A percentile compares a stretch with the other conserved stretches of the same genome.
Evolutionary conservation across 1,140 invertebrate genomes (phyloP).

Genomic region (silkworm (Bombyx mori)): ASM3026992v2 NC_085112.1:9725501-9726000

Average conservation of each 20-base stretch:
- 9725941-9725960: conserved; percentile 74
- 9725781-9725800: conserved; percentile 76
- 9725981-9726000: conserved; percentile 76
- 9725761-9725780: conserved; percentile 82
- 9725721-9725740: conserved; percentile 8
- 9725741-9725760: conserved; percentile 20
- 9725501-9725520: conserved; percentile 83
- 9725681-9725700: no score
- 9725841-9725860: conserved; percentile 47
- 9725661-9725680: no score
- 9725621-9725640: no score
- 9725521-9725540: conserved; percentile 79
- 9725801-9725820: conserved; percentile 72
- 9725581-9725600: not conserved
- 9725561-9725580: conserved; percentile 61
- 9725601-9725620: no score
- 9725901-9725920: conserved; percentile 73
- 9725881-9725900: conserved; percentile 76
- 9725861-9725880: conserved; percentile 75
- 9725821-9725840: conserved; percentile 64
- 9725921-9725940: conserved; percentile 72
- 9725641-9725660: no score
- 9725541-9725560: conserved; percentile 84
- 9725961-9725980: conserved; percentile 68
- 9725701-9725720: not conserved